These are phyloP conservation scores for Leptonema lineaticorne DNA, from an alignment of 1,140 invertebrate species.

Conservation along the genomic window DNA sequence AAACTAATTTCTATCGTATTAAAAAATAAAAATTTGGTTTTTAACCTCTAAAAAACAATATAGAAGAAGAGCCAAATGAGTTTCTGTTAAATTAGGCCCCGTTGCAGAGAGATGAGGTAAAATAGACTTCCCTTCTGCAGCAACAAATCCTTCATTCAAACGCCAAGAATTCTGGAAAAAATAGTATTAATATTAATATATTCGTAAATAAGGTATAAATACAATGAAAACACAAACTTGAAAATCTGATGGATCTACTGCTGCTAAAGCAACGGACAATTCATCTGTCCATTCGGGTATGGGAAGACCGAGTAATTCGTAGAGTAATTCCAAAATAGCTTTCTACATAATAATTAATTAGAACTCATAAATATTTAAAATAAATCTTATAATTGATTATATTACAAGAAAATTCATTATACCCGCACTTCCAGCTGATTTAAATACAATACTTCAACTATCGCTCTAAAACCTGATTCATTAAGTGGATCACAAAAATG, in stretches of 20 bases:
- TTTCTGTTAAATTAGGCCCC: constrained; percentile 87
- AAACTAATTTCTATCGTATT: too few species aligned
- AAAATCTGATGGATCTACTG: constrained; percentile 80
- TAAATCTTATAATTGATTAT: neutral
- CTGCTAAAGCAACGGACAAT: constrained; percentile 80
- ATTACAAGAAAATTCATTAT: constrained; percentile 41
- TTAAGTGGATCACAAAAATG: constrained; percentile 80
- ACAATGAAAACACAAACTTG: constrained; percentile 46
- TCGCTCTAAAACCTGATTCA: constrained; percentile 72
- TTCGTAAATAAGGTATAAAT: neutral
- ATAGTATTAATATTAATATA: neutral
- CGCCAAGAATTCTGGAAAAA: constrained; percentile 74
- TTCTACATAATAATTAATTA: constrained; percentile 60
- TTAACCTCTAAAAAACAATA: constrained; percentile 77
- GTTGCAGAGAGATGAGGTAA: constrained; percentile 78
- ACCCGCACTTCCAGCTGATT: constrained; percentile 86
- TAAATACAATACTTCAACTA: constrained; percentile 85
- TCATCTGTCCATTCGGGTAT: constrained; percentile 91
- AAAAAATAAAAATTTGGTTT: neutral
- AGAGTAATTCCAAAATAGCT: constrained; percentile 87
- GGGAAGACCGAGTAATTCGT: constrained; percentile 82
- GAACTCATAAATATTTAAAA: neutral
- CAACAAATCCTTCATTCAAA: constrained; percentile 89
- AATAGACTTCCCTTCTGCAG: constrained; percentile 80
- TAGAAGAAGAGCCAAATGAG: constrained; percentile 86